phyloP scores from a whole-genome alignment of 2,797 vertebrate genomes.

The Acrocephalus scirpaceus region DNA sequence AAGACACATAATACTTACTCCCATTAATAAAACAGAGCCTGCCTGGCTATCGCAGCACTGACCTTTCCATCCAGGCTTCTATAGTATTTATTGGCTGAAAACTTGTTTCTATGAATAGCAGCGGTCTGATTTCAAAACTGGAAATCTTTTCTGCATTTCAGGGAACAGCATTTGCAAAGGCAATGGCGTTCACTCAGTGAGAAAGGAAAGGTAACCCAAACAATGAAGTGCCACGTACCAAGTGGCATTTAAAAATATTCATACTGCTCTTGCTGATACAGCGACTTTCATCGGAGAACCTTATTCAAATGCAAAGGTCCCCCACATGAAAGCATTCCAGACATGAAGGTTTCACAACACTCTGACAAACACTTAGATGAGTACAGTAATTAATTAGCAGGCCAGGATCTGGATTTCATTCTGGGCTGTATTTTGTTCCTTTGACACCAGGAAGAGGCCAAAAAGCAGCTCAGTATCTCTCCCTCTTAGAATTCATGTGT shows the following conservation, averaged over 20 bases:
- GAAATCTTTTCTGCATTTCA: background rate
- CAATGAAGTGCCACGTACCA: background rate
- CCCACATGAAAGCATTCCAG: background rate
- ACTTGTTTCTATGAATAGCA: conserved; percentile 16
- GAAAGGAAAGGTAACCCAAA: background rate
- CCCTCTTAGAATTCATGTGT: background rate
- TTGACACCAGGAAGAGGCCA: background rate
- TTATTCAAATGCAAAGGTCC: background rate
- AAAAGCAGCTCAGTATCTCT: background rate
- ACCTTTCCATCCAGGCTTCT: conserved; percentile 34
- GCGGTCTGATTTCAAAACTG: conserved; percentile 40
- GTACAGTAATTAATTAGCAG: background rate
- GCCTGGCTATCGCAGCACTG: background rate
- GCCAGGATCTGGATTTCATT: background rate
- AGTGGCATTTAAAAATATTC: background rate
- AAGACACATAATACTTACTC: conserved; percentile 44
- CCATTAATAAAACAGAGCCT: conserved; percentile 61
- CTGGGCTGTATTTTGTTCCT: background rate
- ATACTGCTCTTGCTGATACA: background rate
- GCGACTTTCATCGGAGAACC: background rate
- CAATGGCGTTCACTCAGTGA: background rate
- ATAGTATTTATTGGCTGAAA: conserved; percentile 31
- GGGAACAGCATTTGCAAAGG: background rate
- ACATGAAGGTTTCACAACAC: background rate
- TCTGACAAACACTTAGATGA: background rate